phyloP scores from a whole-genome alignment of 2,113 vertebrate species.

The Chamaetylas fuelleborni region DNA sequence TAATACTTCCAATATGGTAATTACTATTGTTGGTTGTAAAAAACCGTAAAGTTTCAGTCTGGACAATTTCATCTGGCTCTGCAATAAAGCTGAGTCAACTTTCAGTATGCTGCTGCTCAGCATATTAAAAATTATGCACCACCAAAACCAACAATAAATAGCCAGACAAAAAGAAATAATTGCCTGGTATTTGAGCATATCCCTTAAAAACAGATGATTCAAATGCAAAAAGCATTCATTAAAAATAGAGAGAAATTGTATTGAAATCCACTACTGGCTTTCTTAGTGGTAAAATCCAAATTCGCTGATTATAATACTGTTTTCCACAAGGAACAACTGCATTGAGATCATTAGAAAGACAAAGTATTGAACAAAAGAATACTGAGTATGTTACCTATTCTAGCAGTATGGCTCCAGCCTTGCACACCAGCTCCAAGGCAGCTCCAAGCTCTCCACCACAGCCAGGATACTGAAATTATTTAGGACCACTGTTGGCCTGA shows the following conservation, averaged over 20 bases:
- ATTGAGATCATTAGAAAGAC: neutral
- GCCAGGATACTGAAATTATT: neutral
- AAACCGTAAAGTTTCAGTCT: neutral
- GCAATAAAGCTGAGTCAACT: neutral
- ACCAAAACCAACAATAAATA: neutral
- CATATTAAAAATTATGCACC: neutral
- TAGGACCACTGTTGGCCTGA: neutral
- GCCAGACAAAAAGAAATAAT: neutral
- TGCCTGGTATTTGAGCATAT: neutral
- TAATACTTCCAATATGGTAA: conserved; percentile 46
- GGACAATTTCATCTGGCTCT: neutral
- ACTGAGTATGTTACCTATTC: neutral
- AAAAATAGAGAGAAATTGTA: neutral
- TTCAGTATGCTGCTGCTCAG: neutral
- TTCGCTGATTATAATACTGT: neutral
- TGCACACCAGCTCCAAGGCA: neutral
- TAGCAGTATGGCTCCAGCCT: neutral
- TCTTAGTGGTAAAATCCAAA: neutral
- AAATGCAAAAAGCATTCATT: neutral
- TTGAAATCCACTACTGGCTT: neutral
- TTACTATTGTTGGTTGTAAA: neutral
- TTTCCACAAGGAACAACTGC: neutral
- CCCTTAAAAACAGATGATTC: neutral
- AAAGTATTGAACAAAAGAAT: neutral
- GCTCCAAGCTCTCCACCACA: neutral